Percentiles rank a stretch among this genome's conserved stretches.
phyloP scores from a whole-genome alignment of 2,888 invertebrate genomes.

The Sturmia bella region DNA sequence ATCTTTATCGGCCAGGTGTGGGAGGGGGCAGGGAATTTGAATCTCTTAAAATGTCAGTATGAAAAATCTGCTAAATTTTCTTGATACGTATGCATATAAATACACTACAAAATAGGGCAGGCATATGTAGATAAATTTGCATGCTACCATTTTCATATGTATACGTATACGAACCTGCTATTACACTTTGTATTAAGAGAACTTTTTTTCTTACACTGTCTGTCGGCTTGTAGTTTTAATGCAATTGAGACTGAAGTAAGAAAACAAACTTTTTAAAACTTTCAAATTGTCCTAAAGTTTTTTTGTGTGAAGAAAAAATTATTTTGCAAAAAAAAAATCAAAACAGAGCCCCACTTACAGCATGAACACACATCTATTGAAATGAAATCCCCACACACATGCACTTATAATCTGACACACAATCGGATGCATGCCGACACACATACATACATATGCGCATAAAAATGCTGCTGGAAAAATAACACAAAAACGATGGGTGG shows the following conservation, averaged over 20 bases:
- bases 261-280: constrained; percentile 66
- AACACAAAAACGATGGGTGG: constrained; percentile 52
- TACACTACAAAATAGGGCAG: constrained; percentile 34
- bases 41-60: constrained; percentile 26
- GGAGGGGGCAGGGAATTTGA: constrained; percentile 8
- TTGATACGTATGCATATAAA: no score
- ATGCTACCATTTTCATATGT: not conserved
- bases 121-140: constrained; percentile 41
- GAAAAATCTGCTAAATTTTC: constrained; percentile 46
- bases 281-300: constrained; percentile 69
- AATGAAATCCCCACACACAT: constrained; percentile 7
- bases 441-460: not conserved
- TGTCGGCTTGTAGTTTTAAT: constrained; percentile 62
- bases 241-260: constrained; percentile 67
- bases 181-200: constrained; percentile 2
- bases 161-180: not conserved
- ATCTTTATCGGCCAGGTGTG: not conserved
- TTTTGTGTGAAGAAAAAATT: constrained; percentile 62
- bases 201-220: not conserved
- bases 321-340: constrained; percentile 29
- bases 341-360: constrained; percentile 23
- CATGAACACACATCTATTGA: not conserved
- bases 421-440: constrained; percentile 16
- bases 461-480: not conserved
- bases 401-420: constrained; percentile 44